Conservation (phyloP, 2,888 invertebrate genomes). For the Pilophorus perplexus region DNA sequence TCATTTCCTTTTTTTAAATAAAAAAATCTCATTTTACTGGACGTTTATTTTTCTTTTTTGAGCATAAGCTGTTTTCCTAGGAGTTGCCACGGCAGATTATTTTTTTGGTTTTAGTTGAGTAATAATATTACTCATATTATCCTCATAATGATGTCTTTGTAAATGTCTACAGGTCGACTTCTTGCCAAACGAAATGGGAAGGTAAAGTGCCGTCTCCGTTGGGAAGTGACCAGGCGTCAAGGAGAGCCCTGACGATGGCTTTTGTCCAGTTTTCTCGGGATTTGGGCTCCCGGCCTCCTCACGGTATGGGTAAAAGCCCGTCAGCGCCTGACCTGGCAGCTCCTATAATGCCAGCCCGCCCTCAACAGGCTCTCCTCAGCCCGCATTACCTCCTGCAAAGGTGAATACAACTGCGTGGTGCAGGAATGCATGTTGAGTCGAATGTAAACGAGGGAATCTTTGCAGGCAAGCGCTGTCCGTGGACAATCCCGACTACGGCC, state of each 20-base stretch:
- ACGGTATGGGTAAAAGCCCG: slow-evolving; percentile 55
- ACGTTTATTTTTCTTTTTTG: too few relatives aligned
- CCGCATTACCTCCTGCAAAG: slow-evolving; percentile 61
- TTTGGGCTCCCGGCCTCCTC: slow-evolving; percentile 48
- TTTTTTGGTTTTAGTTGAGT: too few relatives aligned
- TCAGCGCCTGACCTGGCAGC: slow-evolving; percentile 61
- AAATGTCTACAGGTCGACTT: slow-evolving; percentile 51
- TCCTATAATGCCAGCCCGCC: slow-evolving; percentile 45
- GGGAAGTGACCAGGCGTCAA: slow-evolving; percentile 50
- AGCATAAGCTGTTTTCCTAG: too few relatives aligned
- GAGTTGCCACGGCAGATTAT: too few relatives aligned
- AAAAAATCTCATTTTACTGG: too few relatives aligned
- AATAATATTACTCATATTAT: too few relatives aligned
- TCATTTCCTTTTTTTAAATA: too few relatives aligned
- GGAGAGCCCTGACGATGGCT: slow-evolving; percentile 55
- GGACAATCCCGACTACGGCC: slow-evolving; percentile 60
- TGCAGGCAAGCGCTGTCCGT: slow-evolving; percentile 74
- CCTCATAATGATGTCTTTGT: too few relatives aligned
- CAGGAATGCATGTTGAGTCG: too few relatives aligned
- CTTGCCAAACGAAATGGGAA: slow-evolving; percentile 44
- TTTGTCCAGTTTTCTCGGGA: slow-evolving; percentile 57
- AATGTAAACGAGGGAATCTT: too few relatives aligned
- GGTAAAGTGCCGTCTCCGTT: slow-evolving; percentile 51
- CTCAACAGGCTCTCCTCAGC: slow-evolving; percentile 58
- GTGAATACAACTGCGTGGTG: not conserved